These are phyloP conservation scores for Plusia festucae DNA, from an alignment of 2,888 invertebrate species.

Conservation along the genomic window DNA sequence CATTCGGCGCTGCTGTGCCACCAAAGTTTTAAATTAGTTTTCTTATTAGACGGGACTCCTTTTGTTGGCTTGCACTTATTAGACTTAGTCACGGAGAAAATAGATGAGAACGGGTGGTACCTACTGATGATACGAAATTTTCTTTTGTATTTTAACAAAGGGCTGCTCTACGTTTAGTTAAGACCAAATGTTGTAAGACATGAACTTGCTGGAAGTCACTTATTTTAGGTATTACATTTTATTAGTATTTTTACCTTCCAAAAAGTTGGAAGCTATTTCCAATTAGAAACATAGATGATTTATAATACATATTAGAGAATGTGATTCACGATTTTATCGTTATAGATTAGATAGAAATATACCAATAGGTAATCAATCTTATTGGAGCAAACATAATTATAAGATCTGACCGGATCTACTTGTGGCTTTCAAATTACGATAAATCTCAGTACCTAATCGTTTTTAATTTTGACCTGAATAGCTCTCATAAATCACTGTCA, in stretches of 20 bases:
- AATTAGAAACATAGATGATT: neutral
- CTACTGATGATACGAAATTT: constrained; percentile 34
- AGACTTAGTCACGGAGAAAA: constrained; percentile 61
- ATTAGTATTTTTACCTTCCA: no score
- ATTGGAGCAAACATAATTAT: neutral
- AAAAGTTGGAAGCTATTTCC: neutral
- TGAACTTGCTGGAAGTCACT: neutral
- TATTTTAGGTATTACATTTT: neutral
- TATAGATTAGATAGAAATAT: constrained; percentile 5
- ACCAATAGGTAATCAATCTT: constrained; percentile 3
- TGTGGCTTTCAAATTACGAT: neutral
- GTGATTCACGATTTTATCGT: neutral
- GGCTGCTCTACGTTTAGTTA: neutral
- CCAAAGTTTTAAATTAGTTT: constrained; percentile 75
- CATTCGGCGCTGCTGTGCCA: constrained; percentile 80
- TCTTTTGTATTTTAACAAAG: constrained; percentile 41
- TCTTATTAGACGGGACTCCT: constrained; percentile 72
- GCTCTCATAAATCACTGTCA: neutral
- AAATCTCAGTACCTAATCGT: constrained; percentile 12
- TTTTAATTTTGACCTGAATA: neutral
- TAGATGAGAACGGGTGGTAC: constrained; percentile 32
- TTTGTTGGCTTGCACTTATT: constrained; percentile 66
- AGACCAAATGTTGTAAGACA: neutral
- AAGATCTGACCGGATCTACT: neutral
- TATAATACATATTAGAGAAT: neutral